Percentiles rank a stretch among this genome's conserved stretches.
Conservation (phyloP, 2,888 invertebrate genomes). For the Quadriops clusia region DNA sequence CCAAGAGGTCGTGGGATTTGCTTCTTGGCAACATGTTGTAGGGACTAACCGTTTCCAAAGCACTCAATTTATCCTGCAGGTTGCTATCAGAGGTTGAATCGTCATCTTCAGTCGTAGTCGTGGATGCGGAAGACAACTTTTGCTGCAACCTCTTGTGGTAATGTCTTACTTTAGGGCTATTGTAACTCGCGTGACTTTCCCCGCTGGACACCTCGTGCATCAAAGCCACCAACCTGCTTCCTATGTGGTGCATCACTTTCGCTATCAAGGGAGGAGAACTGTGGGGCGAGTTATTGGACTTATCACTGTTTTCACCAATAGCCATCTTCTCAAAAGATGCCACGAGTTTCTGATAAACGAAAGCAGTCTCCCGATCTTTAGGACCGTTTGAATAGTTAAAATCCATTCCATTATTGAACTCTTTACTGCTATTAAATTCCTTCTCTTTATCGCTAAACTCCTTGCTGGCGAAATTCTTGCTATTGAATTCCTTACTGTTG, state of each 20-base stretch:
- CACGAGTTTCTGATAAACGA: conserved; percentile 78
- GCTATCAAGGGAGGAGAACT: conserved; percentile 76
- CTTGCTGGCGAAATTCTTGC: too few relatives aligned
- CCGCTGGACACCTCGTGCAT: conserved; percentile 88
- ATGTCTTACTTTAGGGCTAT: conserved; percentile 48
- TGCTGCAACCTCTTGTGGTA: conserved; percentile 46
- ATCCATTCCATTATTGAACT: too few relatives aligned
- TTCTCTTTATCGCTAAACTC: too few relatives aligned
- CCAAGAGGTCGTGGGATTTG: conserved; percentile 67
- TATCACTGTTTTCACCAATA: conserved; percentile 37
- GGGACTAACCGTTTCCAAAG: conserved; percentile 37
- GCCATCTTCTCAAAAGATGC: conserved; percentile 74
- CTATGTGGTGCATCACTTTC: conserved; percentile 87
- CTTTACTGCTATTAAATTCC: too few relatives aligned
- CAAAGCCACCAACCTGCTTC: conserved; percentile 71
- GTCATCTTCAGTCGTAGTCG: conserved; percentile 56
- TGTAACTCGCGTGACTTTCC: conserved; percentile 45
- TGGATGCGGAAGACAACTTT: conserved; percentile 47
- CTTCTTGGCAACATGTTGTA: conserved; percentile 57
- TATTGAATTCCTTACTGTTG: too few relatives aligned
- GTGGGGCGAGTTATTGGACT: conserved; percentile 39
- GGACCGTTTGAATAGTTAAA: too few relatives aligned
- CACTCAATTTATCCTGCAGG: conserved; percentile 29
- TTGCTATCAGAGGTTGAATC: conserved; percentile 56
- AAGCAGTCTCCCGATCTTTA: conserved; percentile 72